Conservation (phyloP, 1,140 invertebrate genomes). For the Drosophila albomicans region DNA sequence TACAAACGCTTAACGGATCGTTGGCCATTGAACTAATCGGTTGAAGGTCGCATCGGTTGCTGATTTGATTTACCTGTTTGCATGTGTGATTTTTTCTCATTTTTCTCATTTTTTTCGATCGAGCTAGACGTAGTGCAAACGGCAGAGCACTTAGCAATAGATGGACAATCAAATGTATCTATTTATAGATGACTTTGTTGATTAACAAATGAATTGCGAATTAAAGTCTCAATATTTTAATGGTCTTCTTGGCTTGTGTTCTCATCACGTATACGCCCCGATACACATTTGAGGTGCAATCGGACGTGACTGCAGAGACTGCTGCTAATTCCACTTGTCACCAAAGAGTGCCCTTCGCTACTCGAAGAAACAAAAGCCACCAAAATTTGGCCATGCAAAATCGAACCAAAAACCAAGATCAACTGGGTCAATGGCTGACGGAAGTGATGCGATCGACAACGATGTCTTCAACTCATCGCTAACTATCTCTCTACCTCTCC, state of each 20-base stretch:
- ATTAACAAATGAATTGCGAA: no score
- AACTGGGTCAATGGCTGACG: constrained; percentile 75
- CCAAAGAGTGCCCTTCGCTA: constrained; percentile 53
- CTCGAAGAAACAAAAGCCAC: constrained; percentile 48
- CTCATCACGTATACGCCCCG: constrained; percentile 5
- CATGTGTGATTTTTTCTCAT: background rate
- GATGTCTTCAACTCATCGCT: constrained; percentile 11
- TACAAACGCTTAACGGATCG: constrained; percentile 33
- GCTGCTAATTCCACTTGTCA: constrained; percentile 34
- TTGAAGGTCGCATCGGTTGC: constrained; percentile 11
- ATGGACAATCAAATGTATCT: background rate
- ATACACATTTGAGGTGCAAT: background rate
- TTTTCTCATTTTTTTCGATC: background rate
- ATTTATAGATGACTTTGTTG: no score
- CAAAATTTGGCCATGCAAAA: constrained; percentile 49
- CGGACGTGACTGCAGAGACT: background rate
- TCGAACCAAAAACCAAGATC: constrained; percentile 24
- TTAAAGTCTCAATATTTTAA: background rate
- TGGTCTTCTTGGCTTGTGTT: background rate
- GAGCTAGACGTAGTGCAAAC: background rate
- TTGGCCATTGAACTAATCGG: constrained; percentile 13
- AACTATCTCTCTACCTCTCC: background rate
- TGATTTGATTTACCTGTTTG: constrained; percentile 17
- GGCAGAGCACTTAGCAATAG: background rate
- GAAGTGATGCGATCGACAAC: constrained; percentile 51